Percentiles rank a stretch among this genome's conserved stretches.
Evolutionary conservation across 2,113 vertebrate species (phyloP).

Genomic region (Plectropomus leopardus): DNA sequence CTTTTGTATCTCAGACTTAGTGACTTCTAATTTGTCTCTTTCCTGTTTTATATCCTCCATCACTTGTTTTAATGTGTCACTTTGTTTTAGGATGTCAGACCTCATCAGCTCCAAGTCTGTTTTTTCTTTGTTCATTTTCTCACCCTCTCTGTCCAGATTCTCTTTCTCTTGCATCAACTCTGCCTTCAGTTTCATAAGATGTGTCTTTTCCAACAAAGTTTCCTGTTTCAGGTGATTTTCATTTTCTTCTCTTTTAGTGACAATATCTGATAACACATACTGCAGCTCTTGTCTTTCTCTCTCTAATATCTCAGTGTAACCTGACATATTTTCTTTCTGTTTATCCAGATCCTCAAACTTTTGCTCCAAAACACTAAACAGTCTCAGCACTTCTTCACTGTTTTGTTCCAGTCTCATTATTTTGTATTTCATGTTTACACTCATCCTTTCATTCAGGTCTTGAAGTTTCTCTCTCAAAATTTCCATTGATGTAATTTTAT

Average conservation of each 20-base stretch:
- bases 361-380: not conserved
- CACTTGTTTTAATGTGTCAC: not conserved
- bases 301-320: not conserved
- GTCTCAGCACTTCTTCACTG: not conserved
- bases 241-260: not conserved
- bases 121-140: conserved; percentile 10
- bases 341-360: not conserved
- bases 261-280: not conserved
- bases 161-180: conserved; percentile 8
- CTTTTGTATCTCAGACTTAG: not conserved
- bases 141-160: not conserved
- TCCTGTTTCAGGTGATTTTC: conserved; percentile 7
- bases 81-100: conserved; percentile 18
- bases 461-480: not conserved
- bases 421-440: not conserved
- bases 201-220: not conserved
- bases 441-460: not conserved
- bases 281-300: not conserved
- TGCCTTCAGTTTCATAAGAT: conserved; percentile 11
- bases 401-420: not conserved
- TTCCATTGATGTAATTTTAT: not conserved
- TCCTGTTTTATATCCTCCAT: not conserved
- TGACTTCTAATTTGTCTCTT: not conserved
- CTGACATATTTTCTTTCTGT: not conserved
- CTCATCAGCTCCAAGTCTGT: conserved; percentile 16